Percentiles rank a stretch among this genome's conserved stretches.
phyloP scores from a whole-genome alignment of 2,113 vertebrate genomes.

The Passer domesticus region DNA sequence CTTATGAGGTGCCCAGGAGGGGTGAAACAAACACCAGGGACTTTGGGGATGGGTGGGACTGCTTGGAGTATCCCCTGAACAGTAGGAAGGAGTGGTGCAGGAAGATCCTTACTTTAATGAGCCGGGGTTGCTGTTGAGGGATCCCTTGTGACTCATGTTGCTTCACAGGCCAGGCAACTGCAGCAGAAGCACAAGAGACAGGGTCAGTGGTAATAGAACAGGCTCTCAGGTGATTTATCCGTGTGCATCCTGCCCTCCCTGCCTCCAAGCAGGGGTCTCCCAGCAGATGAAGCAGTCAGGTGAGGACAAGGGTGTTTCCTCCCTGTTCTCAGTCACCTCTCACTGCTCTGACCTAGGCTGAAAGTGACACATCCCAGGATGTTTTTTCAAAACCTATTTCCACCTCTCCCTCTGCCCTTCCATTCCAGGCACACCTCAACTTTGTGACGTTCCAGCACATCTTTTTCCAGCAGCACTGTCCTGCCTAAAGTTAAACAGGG shows the following conservation, averaged over 20 bases:
- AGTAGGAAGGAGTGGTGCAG: not conserved
- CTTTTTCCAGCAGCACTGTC: not conserved
- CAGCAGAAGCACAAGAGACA: slow-evolving; percentile 11
- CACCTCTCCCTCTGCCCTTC: not conserved
- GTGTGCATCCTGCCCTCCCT: fast-evolving
- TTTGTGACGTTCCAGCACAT: not conserved
- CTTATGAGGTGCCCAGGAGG: not conserved
- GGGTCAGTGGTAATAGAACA: not conserved
- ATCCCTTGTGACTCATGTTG: slow-evolving; percentile 67
- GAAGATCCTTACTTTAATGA: slow-evolving; percentile 61
- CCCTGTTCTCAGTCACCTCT: not conserved
- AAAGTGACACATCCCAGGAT: not conserved
- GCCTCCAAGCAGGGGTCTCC: not conserved
- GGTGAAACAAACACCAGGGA: not conserved
- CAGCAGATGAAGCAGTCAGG: not conserved
- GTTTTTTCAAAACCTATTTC: not conserved
- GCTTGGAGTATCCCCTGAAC: not conserved
- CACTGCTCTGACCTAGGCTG: not conserved
- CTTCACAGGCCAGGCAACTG: slow-evolving; percentile 48
- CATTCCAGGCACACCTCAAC: not conserved
- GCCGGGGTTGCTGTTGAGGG: slow-evolving; percentile 48
- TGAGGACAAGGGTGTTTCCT: not conserved
- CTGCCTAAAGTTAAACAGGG: not conserved
- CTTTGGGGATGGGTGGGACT: not conserved
- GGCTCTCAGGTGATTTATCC: not conserved